A percentile compares a stretch with the other conserved stretches of the same genome.
Evolutionary conservation across 2,113 vertebrate genomes (phyloP).

Genomic region (Hemicordylus capensis): DNA sequence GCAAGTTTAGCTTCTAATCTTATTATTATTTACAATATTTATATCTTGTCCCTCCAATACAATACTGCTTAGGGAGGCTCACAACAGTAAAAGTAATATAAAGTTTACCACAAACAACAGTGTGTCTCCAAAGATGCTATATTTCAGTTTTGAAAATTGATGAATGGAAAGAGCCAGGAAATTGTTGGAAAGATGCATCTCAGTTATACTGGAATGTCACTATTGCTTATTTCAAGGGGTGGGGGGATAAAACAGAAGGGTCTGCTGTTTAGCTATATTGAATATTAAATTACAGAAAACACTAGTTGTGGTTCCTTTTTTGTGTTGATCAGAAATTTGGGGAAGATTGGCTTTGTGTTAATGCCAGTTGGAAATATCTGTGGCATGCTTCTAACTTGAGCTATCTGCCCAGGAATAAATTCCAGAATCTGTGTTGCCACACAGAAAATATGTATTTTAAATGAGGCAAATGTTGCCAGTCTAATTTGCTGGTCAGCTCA

Average conservation of each 20-base stretch:
- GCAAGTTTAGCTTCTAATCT: neutral
- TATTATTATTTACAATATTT: neutral
- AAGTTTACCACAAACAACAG: too few species aligned
- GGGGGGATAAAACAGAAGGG: too few species aligned
- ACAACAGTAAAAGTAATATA: too few species aligned
- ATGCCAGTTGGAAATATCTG: neutral
- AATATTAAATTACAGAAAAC: neutral
- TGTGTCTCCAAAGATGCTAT: too few species aligned
- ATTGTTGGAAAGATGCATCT: neutral
- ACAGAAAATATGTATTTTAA: too few species aligned
- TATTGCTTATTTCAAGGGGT: neutral
- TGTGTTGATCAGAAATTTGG: neutral
- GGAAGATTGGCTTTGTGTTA: neutral
- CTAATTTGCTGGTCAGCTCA: too few species aligned
- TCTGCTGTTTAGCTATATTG: too few species aligned
- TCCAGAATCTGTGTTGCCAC: too few species aligned
- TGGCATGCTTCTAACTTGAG: neutral
- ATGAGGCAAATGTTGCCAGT: too few species aligned
- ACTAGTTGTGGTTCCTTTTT: neutral
- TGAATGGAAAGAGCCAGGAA: neutral
- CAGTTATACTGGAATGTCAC: neutral
- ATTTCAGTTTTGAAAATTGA: neutral
- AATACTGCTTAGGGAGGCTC: too few species aligned
- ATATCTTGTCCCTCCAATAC: too few species aligned
- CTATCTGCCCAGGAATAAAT: too few species aligned